Conservation (phyloP, 2,113 vertebrate species). For the Ellobius talpinus region DNA sequence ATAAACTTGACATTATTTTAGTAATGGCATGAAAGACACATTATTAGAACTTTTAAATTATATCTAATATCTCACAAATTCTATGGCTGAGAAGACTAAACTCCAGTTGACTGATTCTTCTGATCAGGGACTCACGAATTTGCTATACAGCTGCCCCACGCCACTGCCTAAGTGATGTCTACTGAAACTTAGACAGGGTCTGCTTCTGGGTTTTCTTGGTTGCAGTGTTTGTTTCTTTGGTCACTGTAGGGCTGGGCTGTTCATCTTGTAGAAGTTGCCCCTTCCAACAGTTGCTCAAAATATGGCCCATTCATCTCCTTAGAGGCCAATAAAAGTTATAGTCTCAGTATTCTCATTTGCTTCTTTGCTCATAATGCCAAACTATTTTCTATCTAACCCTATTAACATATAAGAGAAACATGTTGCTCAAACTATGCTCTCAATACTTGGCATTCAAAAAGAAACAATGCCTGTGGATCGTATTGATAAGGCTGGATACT, state of each 20-base stretch:
- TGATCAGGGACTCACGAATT: neutral
- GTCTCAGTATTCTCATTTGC: neutral
- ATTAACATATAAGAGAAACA: neutral
- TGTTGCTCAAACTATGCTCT: neutral
- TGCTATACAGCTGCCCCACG: neutral
- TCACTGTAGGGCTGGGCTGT: neutral
- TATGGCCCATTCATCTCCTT: neutral
- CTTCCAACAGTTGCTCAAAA: neutral
- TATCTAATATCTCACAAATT: neutral
- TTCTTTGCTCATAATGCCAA: neutral
- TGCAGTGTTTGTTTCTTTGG: neutral
- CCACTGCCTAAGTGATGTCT: neutral
- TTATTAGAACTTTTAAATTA: neutral
- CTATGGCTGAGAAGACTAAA: neutral
- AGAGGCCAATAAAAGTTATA: neutral
- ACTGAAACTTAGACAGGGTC: neutral
- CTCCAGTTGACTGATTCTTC: neutral
- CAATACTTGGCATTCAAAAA: neutral
- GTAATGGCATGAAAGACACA: neutral
- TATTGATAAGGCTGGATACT: neutral
- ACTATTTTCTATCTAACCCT: neutral
- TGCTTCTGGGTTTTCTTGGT: neutral
- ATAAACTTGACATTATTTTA: neutral
- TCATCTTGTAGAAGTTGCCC: neutral
- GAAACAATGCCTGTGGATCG: neutral